Evolutionary conservation across 2,888 invertebrate species (phyloP).

Genomic region (Horisme vitalbata): DNA sequence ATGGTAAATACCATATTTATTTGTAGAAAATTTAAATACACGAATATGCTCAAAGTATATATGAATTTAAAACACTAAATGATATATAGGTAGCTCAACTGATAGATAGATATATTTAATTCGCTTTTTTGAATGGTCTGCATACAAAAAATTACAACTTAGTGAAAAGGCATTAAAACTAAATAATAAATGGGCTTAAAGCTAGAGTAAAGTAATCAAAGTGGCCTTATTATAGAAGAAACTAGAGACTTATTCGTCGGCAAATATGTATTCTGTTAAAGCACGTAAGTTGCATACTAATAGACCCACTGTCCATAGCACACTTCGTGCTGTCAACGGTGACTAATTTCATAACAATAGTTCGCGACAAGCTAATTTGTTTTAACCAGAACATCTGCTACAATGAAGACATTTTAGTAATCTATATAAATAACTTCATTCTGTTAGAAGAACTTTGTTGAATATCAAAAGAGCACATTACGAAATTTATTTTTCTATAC

Average conservation of each 20-base stretch:
- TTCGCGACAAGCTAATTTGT: conserved; percentile 17
- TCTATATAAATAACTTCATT: background rate
- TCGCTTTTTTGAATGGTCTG: background rate
- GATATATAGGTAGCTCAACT: too few species aligned
- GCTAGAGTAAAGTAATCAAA: too few species aligned
- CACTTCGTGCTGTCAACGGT: conserved; percentile 22
- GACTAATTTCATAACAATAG: conserved; percentile 31
- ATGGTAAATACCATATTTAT: too few species aligned
- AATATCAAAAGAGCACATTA: too few species aligned
- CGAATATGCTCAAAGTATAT: too few species aligned
- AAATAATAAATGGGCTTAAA: too few species aligned
- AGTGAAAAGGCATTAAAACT: too few species aligned
- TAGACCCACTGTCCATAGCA: conserved; percentile 13
- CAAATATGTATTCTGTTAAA: conserved; percentile 26
- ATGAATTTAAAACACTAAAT: too few species aligned
- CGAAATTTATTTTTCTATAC: background rate
- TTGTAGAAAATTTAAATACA: too few species aligned
- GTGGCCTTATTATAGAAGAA: conserved; percentile 8
- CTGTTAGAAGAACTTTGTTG: too few species aligned
- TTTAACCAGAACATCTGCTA: conserved; percentile 15
- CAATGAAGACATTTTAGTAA: background rate
- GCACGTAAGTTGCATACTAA: conserved; percentile 23
- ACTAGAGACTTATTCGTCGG: conserved; percentile 17
- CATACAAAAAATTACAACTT: background rate
- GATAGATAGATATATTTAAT: too few species aligned